phyloP scores from a whole-genome alignment of 2,113 vertebrate genomes.

The Pionites leucogaster region DNA sequence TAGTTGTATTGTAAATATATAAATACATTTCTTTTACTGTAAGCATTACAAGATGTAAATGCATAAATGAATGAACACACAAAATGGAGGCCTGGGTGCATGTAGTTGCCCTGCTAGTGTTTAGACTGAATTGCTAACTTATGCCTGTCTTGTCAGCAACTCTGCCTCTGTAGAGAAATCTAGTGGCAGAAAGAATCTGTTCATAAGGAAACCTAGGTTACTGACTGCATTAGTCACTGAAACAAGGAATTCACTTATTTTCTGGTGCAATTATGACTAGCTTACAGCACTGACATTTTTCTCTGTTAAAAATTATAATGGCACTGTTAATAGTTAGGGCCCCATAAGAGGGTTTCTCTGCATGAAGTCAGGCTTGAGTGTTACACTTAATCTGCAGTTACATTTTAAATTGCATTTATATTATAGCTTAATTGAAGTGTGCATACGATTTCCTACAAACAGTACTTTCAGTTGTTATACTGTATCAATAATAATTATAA shows the following conservation, averaged over 20 bases:
- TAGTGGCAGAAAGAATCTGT: not conserved
- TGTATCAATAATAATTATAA: slow-evolving; percentile 26
- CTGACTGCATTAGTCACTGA: not conserved
- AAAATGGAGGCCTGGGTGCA: not conserved
- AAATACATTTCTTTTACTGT: rapidly evolving
- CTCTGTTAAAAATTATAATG: not conserved
- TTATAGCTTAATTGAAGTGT: slow-evolving; percentile 55
- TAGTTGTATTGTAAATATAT: not conserved
- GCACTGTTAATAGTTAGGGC: slow-evolving; percentile 4
- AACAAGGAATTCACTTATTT: not conserved
- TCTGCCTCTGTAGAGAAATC: not conserved
- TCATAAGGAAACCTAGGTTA: not conserved
- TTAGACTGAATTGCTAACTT: not conserved
- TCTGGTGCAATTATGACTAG: not conserved
- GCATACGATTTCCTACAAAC: slow-evolving; percentile 23
- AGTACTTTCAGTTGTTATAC: slow-evolving; percentile 2
- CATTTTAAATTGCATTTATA: slow-evolving; percentile 55
- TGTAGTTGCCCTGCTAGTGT: rapidly evolving
- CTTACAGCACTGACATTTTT: not conserved
- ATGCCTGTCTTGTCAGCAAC: not conserved
- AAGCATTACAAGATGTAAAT: not conserved
- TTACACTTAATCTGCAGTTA: slow-evolving; percentile 43
- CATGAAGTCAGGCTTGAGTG: slow-evolving; percentile 44
- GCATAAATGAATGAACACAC: not conserved
- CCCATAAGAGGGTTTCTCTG: slow-evolving; percentile 13